These are phyloP conservation scores for Amphimallon solstitiale DNA, from an alignment of 2,888 invertebrate species.

Conservation along the genomic window DNA sequence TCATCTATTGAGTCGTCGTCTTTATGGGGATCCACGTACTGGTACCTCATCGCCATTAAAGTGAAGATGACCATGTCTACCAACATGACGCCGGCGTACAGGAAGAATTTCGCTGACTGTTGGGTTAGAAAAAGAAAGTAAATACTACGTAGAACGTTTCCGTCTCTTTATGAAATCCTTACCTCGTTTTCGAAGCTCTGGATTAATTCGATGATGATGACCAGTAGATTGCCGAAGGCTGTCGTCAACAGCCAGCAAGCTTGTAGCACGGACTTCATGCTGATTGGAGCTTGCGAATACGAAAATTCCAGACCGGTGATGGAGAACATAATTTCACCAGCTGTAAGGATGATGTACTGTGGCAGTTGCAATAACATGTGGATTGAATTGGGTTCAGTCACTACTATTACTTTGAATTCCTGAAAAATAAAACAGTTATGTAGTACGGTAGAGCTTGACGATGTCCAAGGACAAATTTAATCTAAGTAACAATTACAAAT, in stretches of 20 bases:
- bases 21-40: conserved; percentile 66
- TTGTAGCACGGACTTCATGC: conserved; percentile 94
- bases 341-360: conserved; percentile 91
- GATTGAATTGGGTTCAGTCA: conserved; percentile 77
- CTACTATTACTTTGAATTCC: conserved; percentile 59
- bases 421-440: no score
- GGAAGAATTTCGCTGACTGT: conserved; percentile 86
- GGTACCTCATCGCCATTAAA: conserved; percentile 82
- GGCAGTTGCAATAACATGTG: conserved; percentile 90
- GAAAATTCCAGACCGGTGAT: conserved; percentile 96
- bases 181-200: conserved; percentile 82
- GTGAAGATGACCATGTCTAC: conserved; percentile 85
- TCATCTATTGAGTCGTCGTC: background rate
- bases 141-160: background rate
- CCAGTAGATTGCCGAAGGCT: conserved; percentile 93
- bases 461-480: no score
- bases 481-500: no score
- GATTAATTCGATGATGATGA: conserved; percentile 86
- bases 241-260: conserved; percentile 93
- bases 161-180: no score
- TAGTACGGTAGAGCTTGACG: no score
- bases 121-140: conserved; percentile 22
- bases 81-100: conserved; percentile 88
- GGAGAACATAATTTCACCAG: conserved; percentile 95
- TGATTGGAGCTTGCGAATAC: conserved; percentile 90